Percentiles rank a stretch among this genome's conserved stretches.
phyloP scores from a whole-genome alignment of 2,113 vertebrate genomes.

The Hyperopisus bebe region DNA sequence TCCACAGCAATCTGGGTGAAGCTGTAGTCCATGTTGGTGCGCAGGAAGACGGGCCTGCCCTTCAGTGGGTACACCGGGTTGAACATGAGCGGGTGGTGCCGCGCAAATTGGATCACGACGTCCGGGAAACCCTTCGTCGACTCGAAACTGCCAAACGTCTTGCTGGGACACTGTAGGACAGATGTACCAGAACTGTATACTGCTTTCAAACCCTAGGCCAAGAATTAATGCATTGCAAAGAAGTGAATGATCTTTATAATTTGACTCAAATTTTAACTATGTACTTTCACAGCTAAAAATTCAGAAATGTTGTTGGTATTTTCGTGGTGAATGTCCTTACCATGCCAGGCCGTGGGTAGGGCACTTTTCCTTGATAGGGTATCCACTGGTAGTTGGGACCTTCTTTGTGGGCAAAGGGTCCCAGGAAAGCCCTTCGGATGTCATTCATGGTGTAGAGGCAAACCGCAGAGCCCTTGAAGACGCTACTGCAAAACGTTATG shows the following conservation, averaged over 20 bases:
- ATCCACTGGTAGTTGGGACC: constrained; percentile 96
- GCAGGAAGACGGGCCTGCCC: constrained; percentile 77
- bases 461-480: constrained; percentile 90
- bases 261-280: neutral
- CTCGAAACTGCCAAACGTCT: constrained; percentile 90
- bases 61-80: constrained; percentile 78
- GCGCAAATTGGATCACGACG: constrained; percentile 90
- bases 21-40: constrained; percentile 73
- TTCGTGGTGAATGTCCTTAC: constrained; percentile 54
- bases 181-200: neutral
- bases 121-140: constrained; percentile 96
- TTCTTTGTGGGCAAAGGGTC: constrained; percentile 97
- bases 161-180: constrained; percentile 84
- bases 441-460: constrained; percentile 95
- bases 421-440: constrained; percentile 90
- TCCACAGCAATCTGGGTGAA: constrained; percentile 84
- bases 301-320: neutral
- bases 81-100: constrained; percentile 95
- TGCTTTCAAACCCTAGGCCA: neutral
- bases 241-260: neutral
- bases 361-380: constrained; percentile 89
- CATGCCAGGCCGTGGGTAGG: constrained; percentile 94
- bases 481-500: constrained; percentile 62
- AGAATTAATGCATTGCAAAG: neutral
- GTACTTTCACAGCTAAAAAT: neutral